Evolutionary conservation across 2,888 invertebrate genomes (phyloP).

Genomic region (Rhingia campestris): DNA sequence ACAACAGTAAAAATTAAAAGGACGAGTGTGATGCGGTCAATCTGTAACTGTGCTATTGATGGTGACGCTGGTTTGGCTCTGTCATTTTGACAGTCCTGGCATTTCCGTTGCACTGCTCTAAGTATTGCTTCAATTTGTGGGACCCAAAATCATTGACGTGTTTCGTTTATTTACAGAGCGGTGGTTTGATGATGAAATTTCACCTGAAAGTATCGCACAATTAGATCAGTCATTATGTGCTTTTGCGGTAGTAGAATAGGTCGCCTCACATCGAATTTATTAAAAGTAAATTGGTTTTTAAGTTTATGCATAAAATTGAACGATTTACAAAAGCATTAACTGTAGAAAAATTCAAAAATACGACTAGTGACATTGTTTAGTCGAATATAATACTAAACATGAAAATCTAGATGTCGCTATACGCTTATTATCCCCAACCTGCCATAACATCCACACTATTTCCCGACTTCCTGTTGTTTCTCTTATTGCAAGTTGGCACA

Average conservation of each 20-base stretch:
- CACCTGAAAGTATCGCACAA: background rate
- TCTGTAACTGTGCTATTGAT: slow-evolving; percentile 71
- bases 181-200: slow-evolving; percentile 40
- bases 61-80: slow-evolving; percentile 52
- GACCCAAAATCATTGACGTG: slow-evolving; percentile 51
- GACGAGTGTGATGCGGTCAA: slow-evolving; percentile 20
- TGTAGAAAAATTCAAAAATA: too few species aligned
- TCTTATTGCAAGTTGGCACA: too few species aligned
- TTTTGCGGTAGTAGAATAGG: slow-evolving; percentile 23
- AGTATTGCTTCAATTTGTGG: slow-evolving; percentile 38
- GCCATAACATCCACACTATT: too few species aligned
- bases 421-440: too few species aligned
- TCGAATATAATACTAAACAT: too few species aligned
- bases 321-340: too few species aligned
- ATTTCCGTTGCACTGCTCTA: slow-evolving; percentile 28
- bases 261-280: background rate
- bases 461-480: too few species aligned
- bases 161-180: slow-evolving; percentile 26
- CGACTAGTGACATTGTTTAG: too few species aligned
- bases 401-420: too few species aligned
- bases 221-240: slow-evolving; percentile 5
- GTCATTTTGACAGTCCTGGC: slow-evolving; percentile 44
- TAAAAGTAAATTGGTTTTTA: too few species aligned
- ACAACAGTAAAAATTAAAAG: too few species aligned
- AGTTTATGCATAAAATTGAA: too few species aligned